Evolutionary conservation across 2,888 invertebrate genomes (phyloP).

Genomic region (Euplagia quadripunctaria): DNA sequence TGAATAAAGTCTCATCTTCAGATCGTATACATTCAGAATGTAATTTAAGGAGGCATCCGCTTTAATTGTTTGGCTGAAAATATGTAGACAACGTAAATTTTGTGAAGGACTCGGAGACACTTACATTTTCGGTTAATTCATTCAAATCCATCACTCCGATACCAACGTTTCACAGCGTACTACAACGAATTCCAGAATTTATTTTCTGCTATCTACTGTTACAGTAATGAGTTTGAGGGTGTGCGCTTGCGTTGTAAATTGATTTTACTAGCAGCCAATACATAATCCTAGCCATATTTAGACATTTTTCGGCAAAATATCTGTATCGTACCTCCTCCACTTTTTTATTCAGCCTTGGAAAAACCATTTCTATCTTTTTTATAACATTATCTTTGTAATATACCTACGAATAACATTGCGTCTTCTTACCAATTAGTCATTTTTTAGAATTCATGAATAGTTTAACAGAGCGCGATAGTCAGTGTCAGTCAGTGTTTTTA

Average conservation of each 20-base stretch:
- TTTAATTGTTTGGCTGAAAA: constrained; percentile 69
- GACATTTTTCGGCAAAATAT: background rate
- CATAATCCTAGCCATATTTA: background rate
- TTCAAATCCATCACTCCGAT: constrained; percentile 40
- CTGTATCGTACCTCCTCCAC: background rate
- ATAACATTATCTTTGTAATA: too few species aligned
- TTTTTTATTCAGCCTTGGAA: background rate
- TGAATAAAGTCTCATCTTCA: constrained; percentile 63
- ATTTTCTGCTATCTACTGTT: constrained; percentile 8
- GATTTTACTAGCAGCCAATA: constrained; percentile 3
- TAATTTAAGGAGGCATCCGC: constrained; percentile 74
- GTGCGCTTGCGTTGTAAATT: constrained; percentile 10
- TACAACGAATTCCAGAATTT: constrained; percentile 9
- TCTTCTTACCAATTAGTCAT: too few species aligned
- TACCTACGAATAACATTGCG: too few species aligned
- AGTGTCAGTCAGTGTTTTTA: background rate
- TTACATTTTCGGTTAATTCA: constrained; percentile 52
- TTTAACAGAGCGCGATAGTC: too few species aligned
- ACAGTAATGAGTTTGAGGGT: constrained; percentile 14
- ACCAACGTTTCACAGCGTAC: constrained; percentile 7
- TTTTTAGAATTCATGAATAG: too few species aligned
- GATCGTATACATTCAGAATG: constrained; percentile 69
- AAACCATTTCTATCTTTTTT: too few species aligned
- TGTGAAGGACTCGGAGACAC: constrained; percentile 56
- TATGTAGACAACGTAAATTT: constrained; percentile 72